phyloP scores from a whole-genome alignment of 2,797 vertebrate species.

The Yasuhikotakia modesta region DNA sequence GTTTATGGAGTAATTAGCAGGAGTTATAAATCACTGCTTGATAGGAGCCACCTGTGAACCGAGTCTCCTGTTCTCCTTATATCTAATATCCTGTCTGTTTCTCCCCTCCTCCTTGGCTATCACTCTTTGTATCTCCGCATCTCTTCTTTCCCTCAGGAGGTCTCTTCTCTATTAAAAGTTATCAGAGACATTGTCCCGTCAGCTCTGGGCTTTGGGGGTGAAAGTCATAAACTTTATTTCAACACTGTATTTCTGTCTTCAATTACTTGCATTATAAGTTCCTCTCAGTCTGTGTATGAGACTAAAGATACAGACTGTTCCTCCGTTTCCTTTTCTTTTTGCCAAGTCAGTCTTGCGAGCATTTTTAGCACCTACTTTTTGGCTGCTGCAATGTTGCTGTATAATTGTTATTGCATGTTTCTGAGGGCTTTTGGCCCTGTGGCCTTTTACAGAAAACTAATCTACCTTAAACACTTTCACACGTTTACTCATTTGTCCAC shows the following conservation, averaged over 20 bases:
- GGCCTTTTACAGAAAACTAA: too few relatives aligned
- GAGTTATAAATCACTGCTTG: constrained; percentile 43
- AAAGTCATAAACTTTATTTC: too few relatives aligned
- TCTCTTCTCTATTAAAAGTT: not conserved
- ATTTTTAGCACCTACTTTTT: not conserved
- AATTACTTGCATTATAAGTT: too few relatives aligned
- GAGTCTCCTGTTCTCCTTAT: not conserved
- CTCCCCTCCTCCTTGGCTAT: too few relatives aligned
- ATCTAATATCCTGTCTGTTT: not conserved
- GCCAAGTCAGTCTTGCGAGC: too few relatives aligned
- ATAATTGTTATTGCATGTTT: not conserved
- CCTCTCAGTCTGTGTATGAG: too few relatives aligned
- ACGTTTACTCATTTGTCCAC: too few relatives aligned
- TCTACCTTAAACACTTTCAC: too few relatives aligned
- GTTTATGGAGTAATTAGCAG: constrained; percentile 50
- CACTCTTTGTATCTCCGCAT: too few relatives aligned
- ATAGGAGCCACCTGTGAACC: constrained; percentile 38
- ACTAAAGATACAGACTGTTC: too few relatives aligned
- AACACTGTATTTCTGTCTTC: not conserved
- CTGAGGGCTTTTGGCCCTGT: too few relatives aligned
- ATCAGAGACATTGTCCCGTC: not conserved
- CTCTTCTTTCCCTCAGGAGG: not conserved
- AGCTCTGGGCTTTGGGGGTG: not conserved
- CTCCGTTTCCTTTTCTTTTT: too few relatives aligned
- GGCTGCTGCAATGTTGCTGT: not conserved